phyloP scores from a whole-genome alignment of 64 coral and sea anemone species.

The Trachythela sp. region DNA sequence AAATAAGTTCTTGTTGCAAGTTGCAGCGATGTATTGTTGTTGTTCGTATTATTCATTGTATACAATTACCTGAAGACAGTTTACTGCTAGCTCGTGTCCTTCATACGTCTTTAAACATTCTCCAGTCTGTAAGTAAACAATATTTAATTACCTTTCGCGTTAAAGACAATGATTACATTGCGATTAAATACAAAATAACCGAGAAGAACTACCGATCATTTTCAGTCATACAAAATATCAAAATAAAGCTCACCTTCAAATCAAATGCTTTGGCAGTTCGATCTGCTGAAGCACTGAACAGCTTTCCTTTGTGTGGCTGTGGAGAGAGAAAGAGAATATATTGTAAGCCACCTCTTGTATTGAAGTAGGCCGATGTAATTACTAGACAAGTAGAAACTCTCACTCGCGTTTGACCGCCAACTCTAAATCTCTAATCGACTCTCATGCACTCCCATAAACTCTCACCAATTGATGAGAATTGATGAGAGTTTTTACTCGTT shows the following conservation, averaged over 20 bases:
- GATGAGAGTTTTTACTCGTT: too few relatives aligned
- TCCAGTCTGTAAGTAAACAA: slow-evolving; percentile 55
- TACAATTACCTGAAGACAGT: slow-evolving; percentile 76
- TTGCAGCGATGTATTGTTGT: too few relatives aligned
- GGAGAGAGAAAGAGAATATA: not conserved
- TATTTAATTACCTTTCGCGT: not conserved
- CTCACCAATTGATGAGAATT: too few relatives aligned
- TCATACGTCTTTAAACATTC: slow-evolving; percentile 64
- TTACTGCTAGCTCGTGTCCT: slow-evolving; percentile 77
- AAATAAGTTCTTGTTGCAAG: too few relatives aligned
- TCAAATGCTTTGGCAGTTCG: slow-evolving; percentile 86
- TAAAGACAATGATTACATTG: not conserved
- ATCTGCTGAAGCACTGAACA: slow-evolving; percentile 81
- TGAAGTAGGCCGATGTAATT: too few relatives aligned
- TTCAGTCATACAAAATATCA: too few relatives aligned
- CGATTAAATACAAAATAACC: too few relatives aligned
- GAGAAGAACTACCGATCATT: too few relatives aligned
- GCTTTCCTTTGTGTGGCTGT: slow-evolving; percentile 52
- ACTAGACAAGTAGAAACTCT: too few relatives aligned
- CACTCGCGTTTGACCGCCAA: too few relatives aligned
- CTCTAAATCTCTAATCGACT: too few relatives aligned
- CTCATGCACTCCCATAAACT: too few relatives aligned
- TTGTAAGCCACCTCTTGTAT: not conserved
- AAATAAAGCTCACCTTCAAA: slow-evolving; percentile 59
- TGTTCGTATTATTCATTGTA: not conserved